Conservation (phyloP, 2,888 invertebrate species). For the Tanypteryx hageni region DNA sequence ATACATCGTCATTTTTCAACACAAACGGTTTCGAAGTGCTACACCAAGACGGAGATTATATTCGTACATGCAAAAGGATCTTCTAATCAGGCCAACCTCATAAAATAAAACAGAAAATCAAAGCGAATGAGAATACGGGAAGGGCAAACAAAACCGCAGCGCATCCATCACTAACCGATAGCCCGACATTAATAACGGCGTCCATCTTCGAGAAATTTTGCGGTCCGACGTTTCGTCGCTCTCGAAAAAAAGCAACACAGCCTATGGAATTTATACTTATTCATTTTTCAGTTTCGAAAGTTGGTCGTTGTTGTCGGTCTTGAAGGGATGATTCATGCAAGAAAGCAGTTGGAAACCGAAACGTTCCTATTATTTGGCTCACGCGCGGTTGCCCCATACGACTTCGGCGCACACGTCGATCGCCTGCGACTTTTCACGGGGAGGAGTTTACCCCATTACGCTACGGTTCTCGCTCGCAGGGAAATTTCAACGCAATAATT, state of each 20-base stretch:
- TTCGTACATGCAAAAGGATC: too few species aligned
- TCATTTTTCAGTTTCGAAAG: conserved; percentile 10
- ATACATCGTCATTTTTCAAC: too few species aligned
- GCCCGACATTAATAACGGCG: neutral
- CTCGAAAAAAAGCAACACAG: neutral
- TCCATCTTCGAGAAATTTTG: neutral
- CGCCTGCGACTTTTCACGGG: neutral
- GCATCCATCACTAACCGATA: neutral
- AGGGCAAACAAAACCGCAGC: neutral
- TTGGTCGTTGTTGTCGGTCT: neutral
- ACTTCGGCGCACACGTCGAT: neutral
- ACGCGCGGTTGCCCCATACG: neutral
- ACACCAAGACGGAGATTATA: too few species aligned
- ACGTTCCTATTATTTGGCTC: neutral
- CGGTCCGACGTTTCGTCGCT: neutral
- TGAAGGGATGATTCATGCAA: neutral
- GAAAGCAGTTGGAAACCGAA: conserved; percentile 1
- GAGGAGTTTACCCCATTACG: too few species aligned
- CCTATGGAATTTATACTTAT: neutral
- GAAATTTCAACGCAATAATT: too few species aligned
- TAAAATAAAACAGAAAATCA: too few species aligned
- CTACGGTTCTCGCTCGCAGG: too few species aligned
- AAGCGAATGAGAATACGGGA: neutral
- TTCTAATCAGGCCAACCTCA: too few species aligned
- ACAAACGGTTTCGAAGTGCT: too few species aligned